Evolutionary conservation across 2,113 vertebrate species (phyloP).

Genomic region (Myiopsitta monachus): DNA sequence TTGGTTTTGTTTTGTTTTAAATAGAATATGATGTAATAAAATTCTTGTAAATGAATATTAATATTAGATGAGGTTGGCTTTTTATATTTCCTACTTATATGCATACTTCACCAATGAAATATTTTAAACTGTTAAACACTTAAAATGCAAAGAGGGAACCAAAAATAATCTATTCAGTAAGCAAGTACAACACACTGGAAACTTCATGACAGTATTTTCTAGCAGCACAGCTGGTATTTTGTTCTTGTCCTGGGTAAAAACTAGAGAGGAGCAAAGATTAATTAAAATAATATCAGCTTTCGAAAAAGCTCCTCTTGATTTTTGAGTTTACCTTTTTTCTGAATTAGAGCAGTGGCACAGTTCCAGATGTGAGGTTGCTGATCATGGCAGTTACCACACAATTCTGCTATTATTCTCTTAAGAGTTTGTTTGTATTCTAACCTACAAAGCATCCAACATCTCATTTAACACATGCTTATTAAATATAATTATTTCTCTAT

Average conservation of each 20-base stretch:
- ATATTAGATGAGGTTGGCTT: not conserved
- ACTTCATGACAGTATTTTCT: not conserved
- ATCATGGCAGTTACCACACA: not conserved
- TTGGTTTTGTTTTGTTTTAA: not conserved
- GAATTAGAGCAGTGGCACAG: not conserved
- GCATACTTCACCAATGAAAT: not conserved
- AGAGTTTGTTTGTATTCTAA: not conserved
- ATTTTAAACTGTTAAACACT: not conserved
- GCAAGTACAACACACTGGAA: not conserved
- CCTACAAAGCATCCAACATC: not conserved
- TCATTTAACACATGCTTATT: constrained; percentile 1
- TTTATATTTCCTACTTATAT: not conserved
- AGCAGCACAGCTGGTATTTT: not conserved
- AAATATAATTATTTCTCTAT: not conserved
- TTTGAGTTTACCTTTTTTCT: not conserved
- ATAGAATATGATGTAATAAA: not conserved
- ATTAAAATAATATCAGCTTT: not conserved
- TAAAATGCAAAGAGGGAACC: not conserved
- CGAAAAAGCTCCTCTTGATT: not conserved
- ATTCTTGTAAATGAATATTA: not conserved
- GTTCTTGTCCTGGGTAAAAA: not conserved
- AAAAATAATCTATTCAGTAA: not conserved
- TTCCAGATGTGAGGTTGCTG: not conserved
- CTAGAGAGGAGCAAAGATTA: not conserved
- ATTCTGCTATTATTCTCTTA: not conserved